A percentile compares a stretch with the other conserved stretches of the same genome.
These are phyloP conservation scores for Lacanobia wlatinum DNA, from an alignment of 2,888 invertebrate genomes.

Conservation along the genomic window DNA sequence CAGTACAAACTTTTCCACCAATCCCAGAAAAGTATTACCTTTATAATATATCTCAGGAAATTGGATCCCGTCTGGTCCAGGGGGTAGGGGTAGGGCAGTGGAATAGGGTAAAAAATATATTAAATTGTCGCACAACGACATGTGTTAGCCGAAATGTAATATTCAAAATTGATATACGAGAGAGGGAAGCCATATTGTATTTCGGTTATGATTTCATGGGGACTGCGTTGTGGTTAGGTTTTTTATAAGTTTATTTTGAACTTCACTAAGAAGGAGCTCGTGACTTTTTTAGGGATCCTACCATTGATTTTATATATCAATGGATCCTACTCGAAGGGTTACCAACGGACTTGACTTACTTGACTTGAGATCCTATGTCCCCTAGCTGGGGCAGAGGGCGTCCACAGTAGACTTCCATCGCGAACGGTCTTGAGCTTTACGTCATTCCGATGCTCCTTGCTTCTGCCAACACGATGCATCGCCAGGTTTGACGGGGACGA, in stretches of 20 bases:
- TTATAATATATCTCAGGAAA: slow-evolving; percentile 47
- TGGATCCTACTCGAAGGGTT: too few relatives aligned
- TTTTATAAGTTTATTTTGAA: not conserved
- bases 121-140: slow-evolving; percentile 50
- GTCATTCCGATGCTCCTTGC: too few relatives aligned
- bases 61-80: slow-evolving; percentile 32
- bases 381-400: too few relatives aligned
- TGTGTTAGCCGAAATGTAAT: slow-evolving; percentile 51
- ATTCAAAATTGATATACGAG: slow-evolving; percentile 60
- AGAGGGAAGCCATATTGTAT: not conserved
- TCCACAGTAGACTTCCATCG: too few relatives aligned
- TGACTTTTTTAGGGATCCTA: too few relatives aligned
- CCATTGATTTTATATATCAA: too few relatives aligned
- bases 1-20: not conserved
- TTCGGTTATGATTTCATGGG: slow-evolving; percentile 13
- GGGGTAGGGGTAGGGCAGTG: slow-evolving; percentile 4
- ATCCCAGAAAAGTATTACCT: not conserved
- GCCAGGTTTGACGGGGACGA: too few relatives aligned
- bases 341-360: too few relatives aligned
- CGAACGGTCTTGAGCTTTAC: too few relatives aligned
- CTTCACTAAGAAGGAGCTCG: not conserved
- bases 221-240: not conserved
- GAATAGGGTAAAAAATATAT: slow-evolving; percentile 59
- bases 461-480: too few relatives aligned
- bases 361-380: too few relatives aligned